Conservation (phyloP, 1,140 invertebrate genomes). For the Gonioctena quinquepunctata region DNA sequence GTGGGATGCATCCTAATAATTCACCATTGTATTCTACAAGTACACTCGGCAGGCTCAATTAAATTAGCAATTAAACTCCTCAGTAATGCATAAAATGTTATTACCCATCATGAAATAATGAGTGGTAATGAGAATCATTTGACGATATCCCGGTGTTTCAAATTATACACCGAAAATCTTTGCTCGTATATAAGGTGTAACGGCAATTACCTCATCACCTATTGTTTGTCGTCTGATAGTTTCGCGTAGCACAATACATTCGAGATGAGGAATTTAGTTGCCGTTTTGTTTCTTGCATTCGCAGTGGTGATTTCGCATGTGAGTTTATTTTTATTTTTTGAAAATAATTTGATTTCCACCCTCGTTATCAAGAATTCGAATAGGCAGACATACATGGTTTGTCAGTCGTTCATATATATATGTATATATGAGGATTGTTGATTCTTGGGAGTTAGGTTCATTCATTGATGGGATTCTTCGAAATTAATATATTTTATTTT, state of each 20-base stretch:
- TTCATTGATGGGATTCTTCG: too few relatives aligned
- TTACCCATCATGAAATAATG: neutral
- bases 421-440: too few relatives aligned
- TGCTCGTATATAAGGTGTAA: neutral
- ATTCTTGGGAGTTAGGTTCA: too few relatives aligned
- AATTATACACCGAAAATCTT: neutral
- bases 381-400: too few relatives aligned
- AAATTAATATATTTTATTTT: too few relatives aligned
- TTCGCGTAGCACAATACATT: neutral
- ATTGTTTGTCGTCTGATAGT: neutral
- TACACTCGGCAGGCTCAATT: too few relatives aligned
- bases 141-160: neutral
- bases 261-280: neutral
- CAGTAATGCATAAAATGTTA: neutral
- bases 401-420: too few relatives aligned
- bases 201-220: neutral
- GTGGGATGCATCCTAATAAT: neutral
- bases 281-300: neutral
- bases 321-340: neutral
- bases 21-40: neutral
- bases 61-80: neutral
- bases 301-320: neutral
- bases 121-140: neutral
- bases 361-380: too few relatives aligned
- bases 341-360: too few relatives aligned